These are phyloP conservation scores for Lerista edwardsae DNA, from an alignment of 2,797 vertebrate genomes.

Conservation along the genomic window DNA sequence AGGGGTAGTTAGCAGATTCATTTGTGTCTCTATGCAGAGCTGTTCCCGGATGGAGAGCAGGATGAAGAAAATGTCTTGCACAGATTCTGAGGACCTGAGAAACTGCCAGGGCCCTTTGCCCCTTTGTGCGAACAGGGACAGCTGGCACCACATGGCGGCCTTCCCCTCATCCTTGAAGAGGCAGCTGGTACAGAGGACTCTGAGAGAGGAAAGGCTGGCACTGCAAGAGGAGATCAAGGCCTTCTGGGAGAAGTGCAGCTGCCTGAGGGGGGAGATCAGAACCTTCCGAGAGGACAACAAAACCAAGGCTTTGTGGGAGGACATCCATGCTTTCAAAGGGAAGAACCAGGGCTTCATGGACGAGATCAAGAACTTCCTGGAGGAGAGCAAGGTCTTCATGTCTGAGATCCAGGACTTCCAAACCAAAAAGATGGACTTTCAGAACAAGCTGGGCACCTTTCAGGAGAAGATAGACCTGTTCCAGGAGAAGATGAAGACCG, in stretches of 20 bases:
- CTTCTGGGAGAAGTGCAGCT: constrained; percentile 21
- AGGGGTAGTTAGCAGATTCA: no score
- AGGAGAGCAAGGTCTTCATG: constrained; percentile 48
- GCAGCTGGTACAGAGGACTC: constrained; percentile 45
- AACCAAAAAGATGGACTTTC: not conserved
- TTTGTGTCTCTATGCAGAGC: not conserved
- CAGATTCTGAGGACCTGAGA: not conserved
- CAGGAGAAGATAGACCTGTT: constrained; percentile 42
- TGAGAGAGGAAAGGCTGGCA: constrained; percentile 54
- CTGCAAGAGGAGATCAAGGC: constrained; percentile 15
- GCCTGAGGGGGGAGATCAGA: constrained; percentile 26
- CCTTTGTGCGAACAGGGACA: constrained; percentile 35
- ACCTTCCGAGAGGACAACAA: constrained; percentile 52
- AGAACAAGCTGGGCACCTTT: constrained; percentile 7
- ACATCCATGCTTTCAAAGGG: constrained; percentile 57
- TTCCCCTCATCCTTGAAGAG: constrained; percentile 18
- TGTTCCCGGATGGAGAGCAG: not conserved
- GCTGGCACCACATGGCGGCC: constrained; percentile 36
- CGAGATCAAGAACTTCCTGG: constrained; percentile 53
- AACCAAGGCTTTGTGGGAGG: constrained; percentile 32
- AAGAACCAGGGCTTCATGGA: constrained; percentile 55
- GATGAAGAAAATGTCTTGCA: constrained; percentile 33
- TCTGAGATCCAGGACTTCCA: constrained; percentile 32
- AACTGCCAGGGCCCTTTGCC: constrained; percentile 19
- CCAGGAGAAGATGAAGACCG: constrained; percentile 30